phyloP scores from a whole-genome alignment of 2,797 vertebrate species.

The Alauda arvensis region DNA sequence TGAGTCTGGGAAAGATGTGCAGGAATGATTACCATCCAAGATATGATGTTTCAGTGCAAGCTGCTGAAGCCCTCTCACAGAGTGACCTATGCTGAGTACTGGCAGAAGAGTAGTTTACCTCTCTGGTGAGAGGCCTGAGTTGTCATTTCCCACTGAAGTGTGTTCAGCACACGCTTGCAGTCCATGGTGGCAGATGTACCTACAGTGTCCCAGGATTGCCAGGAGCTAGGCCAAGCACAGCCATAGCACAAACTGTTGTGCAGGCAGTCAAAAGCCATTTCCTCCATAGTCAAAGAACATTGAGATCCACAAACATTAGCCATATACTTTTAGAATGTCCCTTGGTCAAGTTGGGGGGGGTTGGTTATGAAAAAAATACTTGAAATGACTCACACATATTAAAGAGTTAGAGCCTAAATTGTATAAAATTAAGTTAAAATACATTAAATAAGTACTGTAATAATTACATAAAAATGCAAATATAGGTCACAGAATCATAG shows the following conservation, averaged over 20 bases:
- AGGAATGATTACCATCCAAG: background rate
- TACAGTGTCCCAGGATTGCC: background rate
- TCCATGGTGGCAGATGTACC: background rate
- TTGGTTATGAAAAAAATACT: background rate
- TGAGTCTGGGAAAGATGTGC: background rate
- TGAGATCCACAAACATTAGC: background rate
- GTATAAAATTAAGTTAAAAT: background rate
- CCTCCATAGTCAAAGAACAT: background rate
- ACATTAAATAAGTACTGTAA: background rate
- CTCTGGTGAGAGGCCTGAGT: background rate
- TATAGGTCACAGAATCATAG: background rate
- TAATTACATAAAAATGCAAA: background rate
- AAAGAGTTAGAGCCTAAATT: background rate
- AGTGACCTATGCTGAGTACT: background rate
- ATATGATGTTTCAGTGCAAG: background rate
- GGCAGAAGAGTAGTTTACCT: background rate
- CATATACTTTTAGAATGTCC: background rate
- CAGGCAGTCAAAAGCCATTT: background rate
- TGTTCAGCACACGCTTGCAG: background rate
- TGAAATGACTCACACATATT: background rate
- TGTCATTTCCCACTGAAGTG: background rate
- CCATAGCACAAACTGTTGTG: background rate
- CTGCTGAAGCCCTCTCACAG: background rate
- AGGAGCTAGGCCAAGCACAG: background rate
- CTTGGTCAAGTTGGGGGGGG: background rate